Conservation (phyloP, 1,140 invertebrate genomes). For the Ladona fulva region DNA sequence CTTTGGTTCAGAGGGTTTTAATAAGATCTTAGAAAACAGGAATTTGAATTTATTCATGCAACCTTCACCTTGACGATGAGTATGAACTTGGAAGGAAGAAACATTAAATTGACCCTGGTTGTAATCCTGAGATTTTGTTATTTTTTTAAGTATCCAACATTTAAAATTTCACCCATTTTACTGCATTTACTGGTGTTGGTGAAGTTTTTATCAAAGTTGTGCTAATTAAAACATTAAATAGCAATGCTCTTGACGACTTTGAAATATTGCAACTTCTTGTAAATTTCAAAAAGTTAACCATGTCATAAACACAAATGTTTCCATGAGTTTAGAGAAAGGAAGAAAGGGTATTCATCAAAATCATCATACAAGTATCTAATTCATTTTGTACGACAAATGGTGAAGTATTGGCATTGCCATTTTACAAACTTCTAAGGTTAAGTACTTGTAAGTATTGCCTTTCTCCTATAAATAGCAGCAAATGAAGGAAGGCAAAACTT, state of each 20-base stretch:
- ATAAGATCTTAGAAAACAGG: neutral
- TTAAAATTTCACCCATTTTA: neutral
- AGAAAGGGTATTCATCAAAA: too few relatives aligned
- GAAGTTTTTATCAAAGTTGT: neutral
- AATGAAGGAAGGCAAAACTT: too few relatives aligned
- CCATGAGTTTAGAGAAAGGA: too few relatives aligned
- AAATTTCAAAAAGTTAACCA: too few relatives aligned
- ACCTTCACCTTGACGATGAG: neutral
- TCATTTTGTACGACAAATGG: too few relatives aligned
- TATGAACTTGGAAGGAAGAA: neutral
- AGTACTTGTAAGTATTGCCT: too few relatives aligned
- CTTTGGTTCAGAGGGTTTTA: neutral
- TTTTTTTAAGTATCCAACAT: neutral
- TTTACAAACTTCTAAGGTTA: too few relatives aligned
- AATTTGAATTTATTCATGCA: neutral
- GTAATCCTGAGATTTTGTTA: conserved; percentile 10
- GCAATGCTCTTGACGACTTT: neutral
- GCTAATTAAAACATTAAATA: neutral
- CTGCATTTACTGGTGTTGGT: neutral
- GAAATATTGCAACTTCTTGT: too few relatives aligned
- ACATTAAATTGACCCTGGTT: conserved; percentile 4
- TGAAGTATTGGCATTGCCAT: too few relatives aligned
- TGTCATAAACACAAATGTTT: too few relatives aligned
- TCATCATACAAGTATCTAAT: too few relatives aligned
- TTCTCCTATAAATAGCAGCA: too few relatives aligned